Evolutionary conservation across 2,113 vertebrate genomes (phyloP), one percentile per base, ranked within the genome.

Genomic region (Cyphotilapia sp.): DNA sequence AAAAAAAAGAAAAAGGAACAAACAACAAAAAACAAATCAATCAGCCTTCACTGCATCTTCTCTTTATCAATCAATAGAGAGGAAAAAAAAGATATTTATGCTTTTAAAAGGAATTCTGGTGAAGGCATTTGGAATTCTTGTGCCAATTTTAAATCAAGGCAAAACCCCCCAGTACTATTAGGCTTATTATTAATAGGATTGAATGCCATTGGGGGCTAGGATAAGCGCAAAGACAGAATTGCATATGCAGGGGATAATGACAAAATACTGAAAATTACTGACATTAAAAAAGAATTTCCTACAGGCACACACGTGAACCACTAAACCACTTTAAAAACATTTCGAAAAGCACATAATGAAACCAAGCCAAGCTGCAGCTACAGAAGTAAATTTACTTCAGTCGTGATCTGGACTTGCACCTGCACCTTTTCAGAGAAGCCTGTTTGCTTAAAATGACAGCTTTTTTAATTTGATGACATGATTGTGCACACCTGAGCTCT

Each of bases 401-500:
- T 87, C 86, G 47, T 90, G 81, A 87, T 91, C 85, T 88, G 85
- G 83, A 92, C 91, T 83, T 85, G 92, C 93, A 93, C 88, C 95
- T 95, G 94, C 90, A 93, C 82, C 94, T 92, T 92, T 92, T 93
- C 91, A 87, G 33, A 57, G 69, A 89, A 85, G 80, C 80, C 81
- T 80, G 80, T 88, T 88, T 91, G 84, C 91, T 92, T 94, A 82
- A 94, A 95, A 94, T 92, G 92, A 94, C 89, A 91, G 91, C 85
- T 92, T 90, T 94, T 69, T 92, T 76, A 90, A 91, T 94, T 90
- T 92, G 91, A 94, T 94, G 91, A 93, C 91, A 94, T 92, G 92
- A 94, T 88, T 88, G 90, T 63, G 90, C 87, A 92, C 91, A 95
- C 92, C 94, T 95, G 94, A 94, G 93, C 86, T 93, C 90, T 90